Conservation (phyloP, 64 coral and sea anemone genomes). For the Stylophora pistillata region DNA sequence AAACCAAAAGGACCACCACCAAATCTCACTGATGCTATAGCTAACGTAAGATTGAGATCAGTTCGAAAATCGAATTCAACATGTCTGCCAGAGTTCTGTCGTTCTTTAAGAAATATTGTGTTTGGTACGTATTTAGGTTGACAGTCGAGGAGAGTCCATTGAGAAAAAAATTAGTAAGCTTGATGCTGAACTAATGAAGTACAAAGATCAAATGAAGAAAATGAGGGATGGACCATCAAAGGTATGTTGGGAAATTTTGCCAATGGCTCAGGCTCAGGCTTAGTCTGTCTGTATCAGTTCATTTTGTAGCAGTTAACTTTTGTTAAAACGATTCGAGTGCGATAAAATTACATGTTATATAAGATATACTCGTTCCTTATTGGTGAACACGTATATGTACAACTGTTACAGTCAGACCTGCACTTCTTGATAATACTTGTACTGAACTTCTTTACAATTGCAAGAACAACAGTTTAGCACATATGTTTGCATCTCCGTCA, state of each 20-base stretch:
- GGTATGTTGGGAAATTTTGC: slow-evolving; percentile 25
- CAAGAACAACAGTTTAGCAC: too few species aligned
- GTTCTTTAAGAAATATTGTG: background rate
- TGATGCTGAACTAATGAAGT: slow-evolving; percentile 90
- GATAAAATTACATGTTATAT: too few species aligned
- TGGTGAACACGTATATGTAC: too few species aligned
- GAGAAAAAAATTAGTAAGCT: slow-evolving; percentile 97
- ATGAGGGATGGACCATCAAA: slow-evolving; percentile 99
- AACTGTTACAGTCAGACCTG: too few species aligned
- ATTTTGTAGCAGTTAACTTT: too few species aligned
- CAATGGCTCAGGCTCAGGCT: too few species aligned
- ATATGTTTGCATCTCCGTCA: too few species aligned
- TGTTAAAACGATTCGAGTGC: too few species aligned
- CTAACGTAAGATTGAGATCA: slow-evolving; percentile 69
- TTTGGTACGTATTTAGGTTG: slow-evolving; percentile 62
- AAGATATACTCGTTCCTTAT: too few species aligned
- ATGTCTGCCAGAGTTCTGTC: background rate
- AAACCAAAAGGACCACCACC: slow-evolving; percentile 97
- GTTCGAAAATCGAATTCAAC: background rate
- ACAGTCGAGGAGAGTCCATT: slow-evolving; percentile 97
- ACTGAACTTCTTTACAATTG: too few species aligned
- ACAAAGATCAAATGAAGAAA: slow-evolving; percentile 99
- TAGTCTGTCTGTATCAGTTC: too few species aligned
- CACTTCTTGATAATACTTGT: too few species aligned
- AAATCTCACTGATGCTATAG: slow-evolving; percentile 90